Base-by-base conservation (phyloP, 1,140 invertebrate species). In the Lepidotrigona ventralis region DNA sequence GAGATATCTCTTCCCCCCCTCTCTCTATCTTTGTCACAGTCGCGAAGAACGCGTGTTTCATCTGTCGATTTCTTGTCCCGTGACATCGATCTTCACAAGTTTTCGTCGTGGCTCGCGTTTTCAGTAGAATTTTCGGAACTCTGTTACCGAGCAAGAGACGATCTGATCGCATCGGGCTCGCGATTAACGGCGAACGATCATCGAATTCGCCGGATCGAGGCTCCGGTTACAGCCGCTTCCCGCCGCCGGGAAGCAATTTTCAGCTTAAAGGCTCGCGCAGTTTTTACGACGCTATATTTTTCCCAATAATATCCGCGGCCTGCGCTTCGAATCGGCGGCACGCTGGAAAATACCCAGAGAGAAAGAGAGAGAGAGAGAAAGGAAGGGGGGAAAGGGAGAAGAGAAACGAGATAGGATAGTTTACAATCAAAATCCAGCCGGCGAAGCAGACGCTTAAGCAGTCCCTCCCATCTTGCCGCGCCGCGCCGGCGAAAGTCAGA, bases 261-360 rank as follows among this genome's bases (percentile, higher is more conserved):
- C 87, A 88, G 87, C 87, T 88, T 88, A 88, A 88, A 88, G 86
- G 86, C 84, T 88, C 85, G 81, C 83, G 71, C 64, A 54, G 87
- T 70, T 88, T 89, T 88, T 88, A 88, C 81, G 71, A 74, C 68
- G 74, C 58, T 88, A 88, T 89, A 88, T 88, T 88, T 88, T 60
- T 88, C 84, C 87, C 87, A 88, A 89, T 89, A 89, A 89, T 88
- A 89, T 89, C 85, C 73, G 58, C 68, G 70, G 73, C 79, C 88
- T 89, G 77, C 71, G 71, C 39, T 26, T 23, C 51, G n/a, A 56
- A 56, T 74, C 72, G 26, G 26, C 1, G 19, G 23, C 3, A 19
- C 14, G 17, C n/a, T 53, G 58, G 46, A 39, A 51, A 56, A 77
- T 60, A 60, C n/a, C 58, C 56, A 23, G 51, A 26, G 23, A 64